phyloP scores from a whole-genome alignment of 2,797 vertebrate species.

The Hyperoplus immaculatus region DNA sequence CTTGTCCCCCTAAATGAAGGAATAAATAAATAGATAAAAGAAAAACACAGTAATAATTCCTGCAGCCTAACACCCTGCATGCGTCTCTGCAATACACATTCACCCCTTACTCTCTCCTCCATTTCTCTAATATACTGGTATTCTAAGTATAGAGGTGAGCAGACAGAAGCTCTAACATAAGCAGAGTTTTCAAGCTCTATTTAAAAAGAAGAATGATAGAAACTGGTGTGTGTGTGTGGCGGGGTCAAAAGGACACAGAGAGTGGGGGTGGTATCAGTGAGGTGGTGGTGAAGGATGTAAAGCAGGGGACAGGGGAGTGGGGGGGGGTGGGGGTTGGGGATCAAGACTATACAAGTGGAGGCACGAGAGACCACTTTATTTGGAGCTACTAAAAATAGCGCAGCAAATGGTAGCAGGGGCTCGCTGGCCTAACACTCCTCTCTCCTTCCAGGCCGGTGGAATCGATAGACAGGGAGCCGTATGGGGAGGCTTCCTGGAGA shows the following conservation, averaged over 20 bases:
- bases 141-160: conserved; percentile 90
- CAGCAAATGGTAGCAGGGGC: conserved; percentile 89
- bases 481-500: conserved; percentile 90
- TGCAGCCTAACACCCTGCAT: conserved; percentile 61
- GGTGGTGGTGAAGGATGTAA: conserved; percentile 74
- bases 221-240: conserved; percentile 35
- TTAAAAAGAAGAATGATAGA: conserved; percentile 82
- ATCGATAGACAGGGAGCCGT: conserved; percentile 92
- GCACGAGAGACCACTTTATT: conserved; percentile 95
- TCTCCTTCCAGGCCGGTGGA: conserved; percentile 88
- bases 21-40: conserved; percentile 52
- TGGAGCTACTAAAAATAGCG: conserved; percentile 93
- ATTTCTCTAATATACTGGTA: conserved; percentile 72
- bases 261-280: conserved; percentile 71
- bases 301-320: conserved; percentile 51
- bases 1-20: conserved; percentile 49
- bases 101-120: conserved; percentile 47
- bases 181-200: conserved; percentile 85
- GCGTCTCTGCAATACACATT: conserved; percentile 37
- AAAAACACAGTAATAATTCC: conserved; percentile 54
- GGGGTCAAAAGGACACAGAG: conserved; percentile 75
- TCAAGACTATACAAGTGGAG: conserved; percentile 90
- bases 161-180: conserved; percentile 85
- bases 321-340: conserved; percentile 62
- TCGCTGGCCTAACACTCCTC: conserved; percentile 74